A percentile compares a stretch with the other conserved stretches of the same genome.
phyloP scores from a whole-genome alignment of 92 coral and sea anemone genomes.

The Umimayanthus chanpuru region DNA sequence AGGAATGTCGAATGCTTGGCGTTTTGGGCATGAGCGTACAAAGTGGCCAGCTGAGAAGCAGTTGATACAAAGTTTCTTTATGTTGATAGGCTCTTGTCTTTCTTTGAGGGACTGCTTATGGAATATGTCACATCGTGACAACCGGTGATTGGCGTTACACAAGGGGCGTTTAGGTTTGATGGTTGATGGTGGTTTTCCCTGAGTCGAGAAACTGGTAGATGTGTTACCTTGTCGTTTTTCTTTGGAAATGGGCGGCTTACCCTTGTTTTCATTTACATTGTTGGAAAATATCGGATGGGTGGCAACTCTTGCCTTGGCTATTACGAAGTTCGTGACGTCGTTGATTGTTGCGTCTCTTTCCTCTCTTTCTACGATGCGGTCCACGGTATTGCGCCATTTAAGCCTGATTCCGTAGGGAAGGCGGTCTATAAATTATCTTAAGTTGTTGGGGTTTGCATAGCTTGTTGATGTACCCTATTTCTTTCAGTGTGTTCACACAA shows the following conservation, averaged over 20 bases:
- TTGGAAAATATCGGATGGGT: conserved; percentile 49
- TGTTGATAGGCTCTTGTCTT: conserved; percentile 47
- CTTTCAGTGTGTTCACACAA: no score
- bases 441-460: no score
- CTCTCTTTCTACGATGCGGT: conserved; percentile 18
- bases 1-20: conserved; percentile 67
- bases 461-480: no score
- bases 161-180: conserved; percentile 44
- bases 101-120: conserved; percentile 53
- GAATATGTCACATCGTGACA: conserved; percentile 52
- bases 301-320: conserved; percentile 44
- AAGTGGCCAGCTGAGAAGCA: conserved; percentile 62
- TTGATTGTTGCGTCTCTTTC: conserved; percentile 38
- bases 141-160: conserved; percentile 60
- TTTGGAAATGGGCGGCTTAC: neutral
- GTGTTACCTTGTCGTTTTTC: neutral
- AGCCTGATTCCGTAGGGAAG: no score
- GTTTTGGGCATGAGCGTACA: conserved; percentile 46
- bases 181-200: conserved; percentile 2
- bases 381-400: neutral
- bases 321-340: conserved; percentile 27
- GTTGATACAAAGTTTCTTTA: conserved; percentile 55
- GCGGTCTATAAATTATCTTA: no score
- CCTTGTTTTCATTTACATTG: neutral
- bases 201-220: conserved; percentile 23